Conservation (phyloP, 1,140 invertebrate species). For the Hyles vespertilio region DNA sequence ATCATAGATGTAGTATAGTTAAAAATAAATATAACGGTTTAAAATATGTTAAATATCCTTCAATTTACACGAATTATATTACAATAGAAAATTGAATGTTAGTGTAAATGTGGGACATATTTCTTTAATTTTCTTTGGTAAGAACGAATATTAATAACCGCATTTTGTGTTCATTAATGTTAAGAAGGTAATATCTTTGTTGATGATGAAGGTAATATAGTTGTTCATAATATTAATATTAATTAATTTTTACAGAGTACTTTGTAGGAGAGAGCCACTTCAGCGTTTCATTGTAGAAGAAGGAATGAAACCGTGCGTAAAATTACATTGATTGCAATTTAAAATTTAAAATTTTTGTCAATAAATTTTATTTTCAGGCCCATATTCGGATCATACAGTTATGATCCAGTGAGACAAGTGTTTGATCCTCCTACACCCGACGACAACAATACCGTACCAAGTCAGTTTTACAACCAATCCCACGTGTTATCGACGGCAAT, state of each 20-base stretch:
- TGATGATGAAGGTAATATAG: too few relatives aligned
- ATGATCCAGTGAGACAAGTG: constrained; percentile 34
- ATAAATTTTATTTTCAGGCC: constrained; percentile 31
- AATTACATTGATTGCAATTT: background rate
- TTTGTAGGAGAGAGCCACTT: constrained; percentile 13
- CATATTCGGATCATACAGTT: constrained; percentile 50
- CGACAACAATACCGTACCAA: background rate
- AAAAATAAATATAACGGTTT: too few relatives aligned
- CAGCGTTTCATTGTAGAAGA: constrained; percentile 19
- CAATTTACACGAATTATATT: too few relatives aligned
- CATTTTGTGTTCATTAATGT: too few relatives aligned
- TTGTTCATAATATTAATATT: too few relatives aligned
- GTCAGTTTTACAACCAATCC: constrained; percentile 1
- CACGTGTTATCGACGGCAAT: constrained; percentile 2
- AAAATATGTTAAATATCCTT: too few relatives aligned
- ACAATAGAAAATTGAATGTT: too few relatives aligned
- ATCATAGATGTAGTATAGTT: too few relatives aligned
- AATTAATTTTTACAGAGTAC: constrained; percentile 5
- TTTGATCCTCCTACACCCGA: constrained; percentile 17
- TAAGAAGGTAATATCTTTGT: too few relatives aligned
- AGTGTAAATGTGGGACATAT: too few relatives aligned
- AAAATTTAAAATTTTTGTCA: background rate
- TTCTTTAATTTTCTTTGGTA: too few relatives aligned
- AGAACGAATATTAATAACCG: too few relatives aligned
- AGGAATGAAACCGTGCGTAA: constrained; percentile 21